Base-by-base conservation (phyloP, 2,888 invertebrate species). In the Hydroisotoma schaefferi region DNA sequence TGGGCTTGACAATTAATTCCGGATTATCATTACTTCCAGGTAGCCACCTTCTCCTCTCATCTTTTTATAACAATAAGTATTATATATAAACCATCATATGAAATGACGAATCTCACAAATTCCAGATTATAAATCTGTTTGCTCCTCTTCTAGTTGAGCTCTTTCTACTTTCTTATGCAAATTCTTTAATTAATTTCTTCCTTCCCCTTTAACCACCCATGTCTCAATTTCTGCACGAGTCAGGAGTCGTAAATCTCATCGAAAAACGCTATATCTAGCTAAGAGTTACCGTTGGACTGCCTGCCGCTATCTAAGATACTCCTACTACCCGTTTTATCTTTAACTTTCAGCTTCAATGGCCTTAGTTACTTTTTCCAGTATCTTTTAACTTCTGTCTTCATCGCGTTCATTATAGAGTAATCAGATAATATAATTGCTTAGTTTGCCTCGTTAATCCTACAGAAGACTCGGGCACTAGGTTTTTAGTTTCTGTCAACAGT, bases 11-110 rank as follows among this genome's bases (percentile, higher is more conserved):
- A 67, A 60, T 62, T 67, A 64, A 55, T 57, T 40, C 61, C 57
- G 57, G 69, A 67, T 61, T 69, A 65, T 55, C 65, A 63, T 57
- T 67, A 63, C 58, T 62, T 65, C 59, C 69, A 69, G 69, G 69
- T 69, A n/a, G n/a, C n/a, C n/a, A n/a, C n/a, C n/a, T n/a, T 61
- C 5, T 10, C 10, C 12, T 10, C 8, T 33, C 33, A 33, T 33
- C 10, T 33, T 33, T 10, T 33, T n/a, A n/a, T n/a, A n/a, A n/a
- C n/a, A n/a, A n/a, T n/a, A 28, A 23, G 48, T 23, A 48, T 28
- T 28, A 10, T 46, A 22, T 46, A 23, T 46, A 5, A n/a, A 5
- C 46, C 43, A 15, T 10, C 43, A 8, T 43, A 43, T 10, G 18
- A 6, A 43, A 20, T 20, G 18, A 15, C 33, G 8, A 33, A 8